Evolutionary conservation across 2,888 invertebrate species (phyloP), one percentile per base, ranked within the genome.

Genomic region (Caenorhabditis drosophilae): DNA sequence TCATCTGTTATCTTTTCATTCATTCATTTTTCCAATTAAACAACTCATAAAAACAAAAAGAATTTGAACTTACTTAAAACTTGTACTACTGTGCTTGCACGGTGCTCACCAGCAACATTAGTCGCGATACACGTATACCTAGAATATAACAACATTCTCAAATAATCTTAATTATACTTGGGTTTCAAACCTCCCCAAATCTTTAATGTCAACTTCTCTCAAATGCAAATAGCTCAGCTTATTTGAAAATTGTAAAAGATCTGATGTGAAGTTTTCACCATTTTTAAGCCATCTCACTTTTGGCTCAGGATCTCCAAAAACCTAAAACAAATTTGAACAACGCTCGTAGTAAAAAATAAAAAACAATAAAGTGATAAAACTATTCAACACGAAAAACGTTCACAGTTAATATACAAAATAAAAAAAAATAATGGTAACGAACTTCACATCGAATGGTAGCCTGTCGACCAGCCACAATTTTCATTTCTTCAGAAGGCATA

Each of bases 71-170:
- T 80, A 89, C 89, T 88, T 61, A 89, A 82, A 0, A 89, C 88
- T 40, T 86, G 84, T 0, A 90, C 77, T 35, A 84, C 83, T 58
- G 88, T 88, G 31, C 84, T 84, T 56, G 86, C 86, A 7, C 85
- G 80, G 15, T 78, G 83, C 34, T 86, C 86, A 1, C 89, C 88
- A 75, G 86, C 87, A 38, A 84, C 78, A 75, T 89, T 89, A 38
- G 79, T 84, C 1, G 87, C 89, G 16, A 85, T 75, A 75, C 89
- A 89, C 1, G 85, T 86, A 77, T 89, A 89, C 20, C 86, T 85
- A 0, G 35, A 67, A 58, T 27, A 16, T 4, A 16, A 3, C 3
- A 20, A 20, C 18, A 40, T 40, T 22, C n/a, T 40, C 20, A 9
- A 11, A 16, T 25, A 3, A 34, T 47, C 4, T 34, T 34, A 20